These are phyloP conservation scores for Ptilodon capucinus DNA, from an alignment of 2,888 invertebrate species.

Conservation along the genomic window DNA sequence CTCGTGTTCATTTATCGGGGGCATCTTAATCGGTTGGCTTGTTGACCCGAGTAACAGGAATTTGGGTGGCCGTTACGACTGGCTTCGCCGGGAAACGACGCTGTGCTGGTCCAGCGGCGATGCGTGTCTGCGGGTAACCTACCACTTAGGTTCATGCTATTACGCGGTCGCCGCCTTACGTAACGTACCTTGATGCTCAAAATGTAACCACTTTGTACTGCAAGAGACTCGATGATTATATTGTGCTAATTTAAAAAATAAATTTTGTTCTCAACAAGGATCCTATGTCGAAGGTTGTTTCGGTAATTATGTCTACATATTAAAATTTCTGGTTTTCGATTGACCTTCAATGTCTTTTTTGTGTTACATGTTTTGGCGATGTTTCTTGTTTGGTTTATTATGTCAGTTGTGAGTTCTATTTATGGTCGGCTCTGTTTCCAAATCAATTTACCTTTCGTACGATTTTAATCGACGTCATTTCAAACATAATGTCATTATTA, in stretches of 20 bases:
- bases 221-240: conserved; percentile 13
- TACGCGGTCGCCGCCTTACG: conserved; percentile 44
- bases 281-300: conserved; percentile 21
- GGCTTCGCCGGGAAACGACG: conserved; percentile 37
- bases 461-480: too few species aligned
- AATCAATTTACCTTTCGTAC: too few species aligned
- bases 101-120: conserved; percentile 34
- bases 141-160: conserved; percentile 37
- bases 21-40: conserved; percentile 60
- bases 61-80: conserved; percentile 54
- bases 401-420: not conserved
- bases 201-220: conserved; percentile 16
- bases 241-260: too few species aligned
- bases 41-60: conserved; percentile 58
- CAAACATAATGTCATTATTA: too few species aligned
- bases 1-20: conserved; percentile 52
- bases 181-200: conserved; percentile 38
- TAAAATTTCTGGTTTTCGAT: conserved; percentile 16
- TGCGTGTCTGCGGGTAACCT: conserved; percentile 34
- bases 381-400: not conserved
- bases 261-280: not conserved
- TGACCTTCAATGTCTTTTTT: conserved; percentile 6
- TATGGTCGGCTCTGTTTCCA: not conserved
- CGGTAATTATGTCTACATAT: not conserved
- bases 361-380: not conserved